Base-by-base conservation (phyloP, 2,113 vertebrate genomes). In the Centrocercus urophasianus region DNA sequence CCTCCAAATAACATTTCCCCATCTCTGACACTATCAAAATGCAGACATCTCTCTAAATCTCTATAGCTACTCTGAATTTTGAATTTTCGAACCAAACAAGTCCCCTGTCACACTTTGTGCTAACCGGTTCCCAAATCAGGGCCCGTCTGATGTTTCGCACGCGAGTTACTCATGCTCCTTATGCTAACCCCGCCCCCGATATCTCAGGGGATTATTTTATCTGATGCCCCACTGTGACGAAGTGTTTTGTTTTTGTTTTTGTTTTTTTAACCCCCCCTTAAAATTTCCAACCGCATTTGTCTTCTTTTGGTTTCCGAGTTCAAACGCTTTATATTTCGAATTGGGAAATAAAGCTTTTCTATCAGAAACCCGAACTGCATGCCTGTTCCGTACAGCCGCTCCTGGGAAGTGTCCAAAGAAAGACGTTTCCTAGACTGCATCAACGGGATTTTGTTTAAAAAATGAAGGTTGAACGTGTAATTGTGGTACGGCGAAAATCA, bases 321-420 rank as follows among this genome's bases (percentile, higher is more conserved):
- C n/a, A 64, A 69, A 77, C 0, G 8, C 67, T 90, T 92, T 88
- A 81, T 90, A 83, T 50, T 30, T 12, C 36, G 30, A 63, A 48
- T 25, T 10, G 84, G 48, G 57, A 85, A 95, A 95, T 90, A 94
- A 94, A 93, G 10, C 56, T 75, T 74, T 88, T 78, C 36, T 60
- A 15, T 28, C 67, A 74, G 67, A 94, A 93, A 77, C 9, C 13
- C 73, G 88, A 52, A 67, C 69, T 8, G 43, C 21, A 47, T 93
- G 83, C 30, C 42, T 80, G 88, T 87, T 93, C 66, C 8, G 54
- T 83, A 19, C 38, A 43, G 36, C 56, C 36, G 22, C 60, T 86
- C 6, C 57, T 25, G 50, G 42, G n/a, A 42, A 52, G 4, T 57
- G 71, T 36, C 42, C 52, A 88, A 83, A 0, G 17, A 78, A 75